Conservation (phyloP, 1,140 invertebrate species). For the Ectropis grisescens region DNA sequence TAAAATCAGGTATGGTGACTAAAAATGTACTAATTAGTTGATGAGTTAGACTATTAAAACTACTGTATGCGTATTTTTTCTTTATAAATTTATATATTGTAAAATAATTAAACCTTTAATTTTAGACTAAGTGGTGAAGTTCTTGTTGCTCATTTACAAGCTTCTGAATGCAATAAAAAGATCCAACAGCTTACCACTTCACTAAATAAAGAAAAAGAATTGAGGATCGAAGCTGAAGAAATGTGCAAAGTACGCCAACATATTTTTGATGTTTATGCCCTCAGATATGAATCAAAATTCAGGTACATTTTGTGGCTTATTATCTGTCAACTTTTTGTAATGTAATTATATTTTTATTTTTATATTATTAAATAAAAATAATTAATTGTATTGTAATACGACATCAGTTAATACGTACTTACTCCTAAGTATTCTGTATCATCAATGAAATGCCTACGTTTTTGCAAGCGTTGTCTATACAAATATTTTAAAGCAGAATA, state of each 20-base stretch:
- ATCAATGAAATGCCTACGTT: too few species aligned
- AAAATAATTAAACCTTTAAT: too few species aligned
- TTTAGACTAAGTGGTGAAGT: slow-evolving; percentile 57
- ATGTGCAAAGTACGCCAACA: slow-evolving; percentile 43
- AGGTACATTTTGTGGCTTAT: slow-evolving; percentile 31
- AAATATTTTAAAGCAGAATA: too few species aligned
- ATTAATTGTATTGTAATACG: too few species aligned
- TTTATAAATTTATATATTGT: too few species aligned
- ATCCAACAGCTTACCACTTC: slow-evolving; percentile 37
- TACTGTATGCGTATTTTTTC: too few species aligned
- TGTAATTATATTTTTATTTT: slow-evolving; percentile 1
- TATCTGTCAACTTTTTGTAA: not conserved
- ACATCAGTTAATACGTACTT: too few species aligned
- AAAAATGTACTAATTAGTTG: slow-evolving; percentile 1
- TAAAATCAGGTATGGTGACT: too few species aligned
- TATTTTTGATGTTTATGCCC: slow-evolving; percentile 43
- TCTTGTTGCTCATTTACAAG: slow-evolving; percentile 51
- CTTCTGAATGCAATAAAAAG: slow-evolving; percentile 44
- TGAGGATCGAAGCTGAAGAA: slow-evolving; percentile 45
- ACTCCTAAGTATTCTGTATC: too few species aligned
- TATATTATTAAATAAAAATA: too few species aligned
- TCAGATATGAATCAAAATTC: slow-evolving; percentile 47
- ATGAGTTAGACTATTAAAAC: too few species aligned
- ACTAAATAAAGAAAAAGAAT: slow-evolving; percentile 48
- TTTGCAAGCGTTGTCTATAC: too few species aligned